Evolutionary conservation across 1,140 invertebrate species (phyloP).

Genomic region (Streblospio benedicti): DNA sequence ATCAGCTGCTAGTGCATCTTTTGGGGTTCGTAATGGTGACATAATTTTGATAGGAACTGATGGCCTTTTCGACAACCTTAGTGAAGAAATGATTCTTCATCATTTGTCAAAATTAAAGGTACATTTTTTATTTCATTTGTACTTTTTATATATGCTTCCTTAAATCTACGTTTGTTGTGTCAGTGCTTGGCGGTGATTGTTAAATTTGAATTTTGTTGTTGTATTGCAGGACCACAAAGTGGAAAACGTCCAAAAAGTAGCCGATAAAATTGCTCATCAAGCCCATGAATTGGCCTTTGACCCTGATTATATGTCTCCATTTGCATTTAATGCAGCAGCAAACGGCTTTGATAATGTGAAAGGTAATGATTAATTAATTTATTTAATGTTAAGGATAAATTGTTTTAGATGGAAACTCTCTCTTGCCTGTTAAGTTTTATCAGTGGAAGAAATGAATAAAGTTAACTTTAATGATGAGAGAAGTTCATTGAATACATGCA

Average conservation of each 20-base stretch:
- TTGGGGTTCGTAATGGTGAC: constrained; percentile 86
- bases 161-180: background rate
- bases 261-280: constrained; percentile 89
- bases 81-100: constrained; percentile 73
- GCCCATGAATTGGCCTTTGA: constrained; percentile 87
- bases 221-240: constrained; percentile 37
- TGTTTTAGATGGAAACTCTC: background rate
- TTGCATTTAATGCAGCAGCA: constrained; percentile 79
- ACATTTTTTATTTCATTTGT: constrained; percentile 15
- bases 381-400: background rate
- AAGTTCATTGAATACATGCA: background rate
- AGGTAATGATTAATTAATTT: constrained; percentile 55
- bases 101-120: constrained; percentile 60
- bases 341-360: constrained; percentile 88
- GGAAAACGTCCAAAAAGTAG: constrained; percentile 68
- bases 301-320: constrained; percentile 87
- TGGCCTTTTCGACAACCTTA: constrained; percentile 96
- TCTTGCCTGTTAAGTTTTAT: background rate
- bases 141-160: background rate
- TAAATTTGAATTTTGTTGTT: constrained; percentile 1
- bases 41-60: constrained; percentile 92
- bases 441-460: background rate
- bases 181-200: background rate
- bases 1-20: constrained; percentile 79
- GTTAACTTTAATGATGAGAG: background rate